phyloP scores from a whole-genome alignment of 2,888 invertebrate species.

The Microctonus aethiopoides region DNA sequence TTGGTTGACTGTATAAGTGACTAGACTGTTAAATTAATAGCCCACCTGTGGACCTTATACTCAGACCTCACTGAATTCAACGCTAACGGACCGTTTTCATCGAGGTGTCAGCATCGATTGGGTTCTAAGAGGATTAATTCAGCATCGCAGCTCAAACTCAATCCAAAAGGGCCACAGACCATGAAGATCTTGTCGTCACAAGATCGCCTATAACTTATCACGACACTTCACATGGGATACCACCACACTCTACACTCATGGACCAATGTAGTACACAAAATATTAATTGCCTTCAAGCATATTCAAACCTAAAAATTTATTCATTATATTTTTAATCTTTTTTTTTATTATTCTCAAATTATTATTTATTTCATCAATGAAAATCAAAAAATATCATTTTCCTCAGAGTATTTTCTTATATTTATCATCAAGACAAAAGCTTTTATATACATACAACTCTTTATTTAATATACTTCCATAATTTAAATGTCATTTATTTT shows the following conservation, averaged over 20 bases:
- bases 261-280: not conserved
- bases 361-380: too few species aligned
- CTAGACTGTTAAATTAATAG: slow-evolving; percentile 59
- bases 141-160: not conserved
- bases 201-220: not conserved
- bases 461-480: too few species aligned
- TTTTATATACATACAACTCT: too few species aligned
- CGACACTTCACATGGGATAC: not conserved
- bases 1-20: slow-evolving; percentile 42
- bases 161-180: slow-evolving; percentile 15
- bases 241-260: too few species aligned
- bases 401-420: too few species aligned
- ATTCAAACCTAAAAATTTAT: too few species aligned
- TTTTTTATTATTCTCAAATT: too few species aligned
- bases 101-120: slow-evolving; percentile 43
- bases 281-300: not conserved
- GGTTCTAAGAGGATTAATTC: slow-evolving; percentile 52
- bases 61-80: not conserved
- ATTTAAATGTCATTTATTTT: too few species aligned
- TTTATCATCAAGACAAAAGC: too few species aligned
- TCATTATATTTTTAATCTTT: too few species aligned
- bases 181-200: slow-evolving; percentile 9
- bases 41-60: slow-evolving; percentile 56
- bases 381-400: too few species aligned
- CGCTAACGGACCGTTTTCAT: slow-evolving; percentile 42